These are phyloP conservation scores for Globia sparganii DNA, from an alignment of 2,888 invertebrate species.

Conservation along the genomic window DNA sequence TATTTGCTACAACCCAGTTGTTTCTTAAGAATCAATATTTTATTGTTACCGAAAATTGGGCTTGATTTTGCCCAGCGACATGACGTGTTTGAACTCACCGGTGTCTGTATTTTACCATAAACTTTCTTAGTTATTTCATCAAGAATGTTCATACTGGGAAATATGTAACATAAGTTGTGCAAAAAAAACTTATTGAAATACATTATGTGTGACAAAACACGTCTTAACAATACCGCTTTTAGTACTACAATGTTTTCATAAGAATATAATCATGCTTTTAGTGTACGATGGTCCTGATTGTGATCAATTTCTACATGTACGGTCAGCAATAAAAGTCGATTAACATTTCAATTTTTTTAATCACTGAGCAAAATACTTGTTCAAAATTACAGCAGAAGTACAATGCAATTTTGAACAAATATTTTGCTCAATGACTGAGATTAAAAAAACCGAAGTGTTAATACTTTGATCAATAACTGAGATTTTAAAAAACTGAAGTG, in stretches of 20 bases:
- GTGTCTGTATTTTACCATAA: not conserved
- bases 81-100: not conserved
- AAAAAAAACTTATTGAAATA: not conserved
- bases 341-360: too few relatives aligned
- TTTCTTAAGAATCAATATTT: constrained; percentile 36
- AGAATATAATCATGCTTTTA: constrained; percentile 19
- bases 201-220: constrained; percentile 15
- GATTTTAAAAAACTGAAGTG: too few relatives aligned
- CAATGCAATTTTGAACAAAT: too few relatives aligned
- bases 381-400: too few relatives aligned
- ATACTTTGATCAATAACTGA: too few relatives aligned
- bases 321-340: too few relatives aligned
- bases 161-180: not conserved
- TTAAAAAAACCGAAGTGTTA: too few relatives aligned
- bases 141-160: not conserved
- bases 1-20: constrained; percentile 53
- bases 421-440: too few relatives aligned
- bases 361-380: too few relatives aligned
- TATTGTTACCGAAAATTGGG: constrained; percentile 11
- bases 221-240: constrained; percentile 26
- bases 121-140: not conserved
- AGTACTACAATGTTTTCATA: constrained; percentile 13
- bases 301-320: not conserved
- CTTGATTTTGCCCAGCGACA: not conserved
- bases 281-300: not conserved